Percentiles rank a stretch among this genome's conserved stretches.
These are phyloP conservation scores for Brachyhypopomus gauderio DNA, from an alignment of 2,113 vertebrate genomes.

Conservation along the genomic window DNA sequence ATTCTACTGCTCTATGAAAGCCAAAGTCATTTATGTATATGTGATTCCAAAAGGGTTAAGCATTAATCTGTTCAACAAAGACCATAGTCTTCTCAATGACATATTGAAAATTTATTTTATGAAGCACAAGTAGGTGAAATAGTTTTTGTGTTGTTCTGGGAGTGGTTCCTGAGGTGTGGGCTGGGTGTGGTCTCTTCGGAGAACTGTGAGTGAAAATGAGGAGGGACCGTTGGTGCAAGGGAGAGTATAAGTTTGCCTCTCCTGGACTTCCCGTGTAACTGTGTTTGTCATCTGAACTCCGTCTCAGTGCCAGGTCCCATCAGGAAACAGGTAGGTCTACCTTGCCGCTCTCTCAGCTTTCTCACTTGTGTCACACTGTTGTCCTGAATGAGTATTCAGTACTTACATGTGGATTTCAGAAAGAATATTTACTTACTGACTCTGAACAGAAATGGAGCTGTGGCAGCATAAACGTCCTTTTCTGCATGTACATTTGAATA, in stretches of 20 bases:
- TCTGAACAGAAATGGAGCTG: background rate
- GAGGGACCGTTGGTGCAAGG: conserved; percentile 1
- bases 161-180: background rate
- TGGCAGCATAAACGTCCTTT: background rate
- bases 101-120: background rate
- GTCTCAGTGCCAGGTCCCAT: background rate
- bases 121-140: background rate
- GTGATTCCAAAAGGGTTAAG: no score
- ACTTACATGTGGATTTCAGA: no score
- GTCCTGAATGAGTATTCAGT: background rate
- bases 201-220: background rate
- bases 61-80: no score
- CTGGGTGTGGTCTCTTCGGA: background rate
- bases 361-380: background rate
- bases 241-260: conserved; percentile 22
- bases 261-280: conserved; percentile 6
- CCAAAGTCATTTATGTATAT: no score
- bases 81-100: no score
- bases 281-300: background rate
- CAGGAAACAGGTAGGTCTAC: conserved; percentile 39
- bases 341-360: background rate
- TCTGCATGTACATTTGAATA: no score
- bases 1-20: no score
- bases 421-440: background rate
- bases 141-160: background rate